Evolutionary conservation across 37 sponge, comb jelly and placozoan genomes (phyloP).

Genomic region (Hormiphora californensis): DNA sequence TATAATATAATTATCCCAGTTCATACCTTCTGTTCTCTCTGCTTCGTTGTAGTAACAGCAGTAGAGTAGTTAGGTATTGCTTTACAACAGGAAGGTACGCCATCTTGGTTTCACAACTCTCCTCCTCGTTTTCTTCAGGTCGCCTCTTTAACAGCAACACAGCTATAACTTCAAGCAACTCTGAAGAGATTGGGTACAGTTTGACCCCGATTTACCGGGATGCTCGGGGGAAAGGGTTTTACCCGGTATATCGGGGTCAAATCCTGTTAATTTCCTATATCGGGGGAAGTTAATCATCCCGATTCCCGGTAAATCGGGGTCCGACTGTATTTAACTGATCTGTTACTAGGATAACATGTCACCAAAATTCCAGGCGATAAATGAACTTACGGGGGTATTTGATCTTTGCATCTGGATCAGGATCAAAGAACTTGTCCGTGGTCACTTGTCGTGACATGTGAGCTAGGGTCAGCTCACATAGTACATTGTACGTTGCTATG

Average conservation of each 20-base stretch:
- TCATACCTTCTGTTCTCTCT: constrained; percentile 21
- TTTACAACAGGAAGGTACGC: neutral
- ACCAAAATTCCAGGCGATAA: neutral
- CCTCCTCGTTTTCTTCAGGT: neutral
- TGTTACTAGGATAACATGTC: neutral
- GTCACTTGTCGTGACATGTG: neutral
- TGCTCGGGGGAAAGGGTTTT: too few relatives aligned
- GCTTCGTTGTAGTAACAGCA: neutral
- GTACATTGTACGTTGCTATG: constrained; percentile 36
- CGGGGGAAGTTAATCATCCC: too few relatives aligned
- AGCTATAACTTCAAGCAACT: constrained; percentile 22
- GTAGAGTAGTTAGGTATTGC: neutral
- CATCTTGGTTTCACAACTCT: neutral
- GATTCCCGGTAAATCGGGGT: too few relatives aligned
- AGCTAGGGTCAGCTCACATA: neutral
- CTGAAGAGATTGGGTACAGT: neutral
- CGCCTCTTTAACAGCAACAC: neutral
- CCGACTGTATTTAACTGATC: too few relatives aligned
- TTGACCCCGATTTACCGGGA: too few relatives aligned
- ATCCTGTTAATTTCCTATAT: too few relatives aligned
- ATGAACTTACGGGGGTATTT: constrained; percentile 11
- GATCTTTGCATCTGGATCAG: neutral
- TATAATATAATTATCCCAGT: too few relatives aligned
- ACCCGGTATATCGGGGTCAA: too few relatives aligned
- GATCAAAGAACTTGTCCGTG: neutral